These are phyloP conservation scores for Drosophila vallismaia DNA, from an alignment of 2,888 invertebrate species.

Conservation along the genomic window DNA sequence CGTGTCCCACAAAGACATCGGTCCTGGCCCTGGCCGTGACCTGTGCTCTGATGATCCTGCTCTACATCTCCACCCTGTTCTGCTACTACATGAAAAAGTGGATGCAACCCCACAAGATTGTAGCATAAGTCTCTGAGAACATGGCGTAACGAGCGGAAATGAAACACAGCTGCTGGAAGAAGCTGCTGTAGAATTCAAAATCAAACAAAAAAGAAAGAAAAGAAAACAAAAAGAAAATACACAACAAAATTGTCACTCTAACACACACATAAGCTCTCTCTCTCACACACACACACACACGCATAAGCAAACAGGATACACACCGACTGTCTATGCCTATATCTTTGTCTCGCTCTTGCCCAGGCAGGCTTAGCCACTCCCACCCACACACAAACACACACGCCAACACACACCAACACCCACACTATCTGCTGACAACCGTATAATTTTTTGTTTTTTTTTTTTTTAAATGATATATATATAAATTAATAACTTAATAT, in stretches of 20 bases:
- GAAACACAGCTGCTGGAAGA: constrained; percentile 10
- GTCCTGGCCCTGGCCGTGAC: constrained; percentile 95
- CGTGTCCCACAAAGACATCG: constrained; percentile 95
- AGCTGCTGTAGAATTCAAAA: constrained; percentile 27
- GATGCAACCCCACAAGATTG: constrained; percentile 93
- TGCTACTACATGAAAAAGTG: constrained; percentile 97
- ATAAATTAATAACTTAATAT: constrained; percentile 66
- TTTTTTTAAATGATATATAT: constrained; percentile 58
- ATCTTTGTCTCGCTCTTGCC: constrained; percentile 64
- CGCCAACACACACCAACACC: constrained; percentile 9
- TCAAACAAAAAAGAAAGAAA: constrained; percentile 26
- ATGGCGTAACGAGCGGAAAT: constrained; percentile 23
- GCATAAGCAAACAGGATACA: constrained; percentile 16
- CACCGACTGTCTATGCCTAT: constrained; percentile 47
- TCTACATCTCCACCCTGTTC: constrained; percentile 96
- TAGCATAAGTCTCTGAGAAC: constrained; percentile 85
- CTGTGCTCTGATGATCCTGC: constrained; percentile 93
- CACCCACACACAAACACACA: constrained; percentile 18
- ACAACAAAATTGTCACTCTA: constrained; percentile 67
- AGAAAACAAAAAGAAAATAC: constrained; percentile 51
- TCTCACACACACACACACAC: constrained; percentile 16
- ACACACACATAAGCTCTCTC: constrained; percentile 21
- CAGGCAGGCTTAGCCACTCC: constrained; percentile 42
- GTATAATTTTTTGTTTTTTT: constrained; percentile 77
- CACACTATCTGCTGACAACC: constrained; percentile 61